Conservation (phyloP, 2,113 vertebrate species). For the Alaudala cheleensis region DNA sequence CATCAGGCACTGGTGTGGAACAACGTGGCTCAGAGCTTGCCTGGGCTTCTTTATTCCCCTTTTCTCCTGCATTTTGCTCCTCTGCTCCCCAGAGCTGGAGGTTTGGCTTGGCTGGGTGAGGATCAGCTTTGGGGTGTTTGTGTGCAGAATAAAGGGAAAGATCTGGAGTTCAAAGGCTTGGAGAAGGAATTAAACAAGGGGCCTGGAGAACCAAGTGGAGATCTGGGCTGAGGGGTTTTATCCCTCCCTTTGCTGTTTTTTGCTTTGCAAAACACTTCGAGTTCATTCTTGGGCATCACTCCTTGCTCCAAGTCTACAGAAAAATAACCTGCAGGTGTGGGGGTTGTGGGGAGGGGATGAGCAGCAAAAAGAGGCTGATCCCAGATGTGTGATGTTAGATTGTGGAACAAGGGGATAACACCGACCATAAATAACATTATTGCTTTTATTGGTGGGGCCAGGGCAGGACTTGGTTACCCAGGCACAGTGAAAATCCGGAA, state of each 20-base stretch:
- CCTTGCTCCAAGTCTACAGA: too few relatives aligned
- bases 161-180: neutral
- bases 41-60: neutral
- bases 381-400: accelerated
- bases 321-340: neutral
- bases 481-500: neutral
- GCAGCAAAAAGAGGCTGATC: neutral
- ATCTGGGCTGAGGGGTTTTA: neutral
- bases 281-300: neutral
- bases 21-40: neutral
- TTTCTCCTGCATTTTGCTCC: neutral
- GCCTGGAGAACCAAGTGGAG: accelerated
- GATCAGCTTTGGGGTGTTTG: neutral
- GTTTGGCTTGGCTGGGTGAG: too few relatives aligned
- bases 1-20: neutral
- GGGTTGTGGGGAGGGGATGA: neutral
- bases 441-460: accelerated
- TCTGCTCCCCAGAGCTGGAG: neutral
- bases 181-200: neutral
- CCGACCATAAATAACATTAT: neutral
- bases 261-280: accelerated
- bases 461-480: neutral
- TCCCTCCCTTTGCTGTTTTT: neutral
- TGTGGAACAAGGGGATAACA: neutral
- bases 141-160: neutral